A percentile compares a stretch with the other conserved stretches of the same genome.
Evolutionary conservation across 2,888 invertebrate species (phyloP).

Genomic region (Cotesia congregata): DNA sequence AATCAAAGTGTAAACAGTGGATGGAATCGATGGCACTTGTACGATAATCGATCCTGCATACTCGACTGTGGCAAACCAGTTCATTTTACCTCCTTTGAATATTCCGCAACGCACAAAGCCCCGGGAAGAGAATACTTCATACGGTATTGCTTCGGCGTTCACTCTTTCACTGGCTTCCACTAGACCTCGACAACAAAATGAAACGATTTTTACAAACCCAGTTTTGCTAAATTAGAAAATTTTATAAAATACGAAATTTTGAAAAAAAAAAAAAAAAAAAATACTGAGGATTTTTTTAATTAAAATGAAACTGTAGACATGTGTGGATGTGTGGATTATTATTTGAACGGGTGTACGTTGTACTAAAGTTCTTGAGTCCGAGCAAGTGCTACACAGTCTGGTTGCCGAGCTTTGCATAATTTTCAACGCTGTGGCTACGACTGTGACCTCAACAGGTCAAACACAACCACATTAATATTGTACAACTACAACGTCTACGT

Average conservation of each 20-base stretch:
- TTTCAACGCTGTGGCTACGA: slow-evolving; percentile 18
- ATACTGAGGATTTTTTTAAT: background rate
- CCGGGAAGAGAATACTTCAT: slow-evolving; percentile 18
- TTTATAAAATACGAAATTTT: background rate
- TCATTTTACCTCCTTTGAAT: slow-evolving; percentile 32
- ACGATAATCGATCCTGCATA: slow-evolving; percentile 30
- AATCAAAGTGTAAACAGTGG: background rate
- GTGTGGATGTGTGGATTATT: too few relatives aligned
- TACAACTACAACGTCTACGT: slow-evolving; percentile 1
- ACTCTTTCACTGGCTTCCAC: background rate
- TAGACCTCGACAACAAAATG: background rate
- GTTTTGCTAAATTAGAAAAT: too few relatives aligned
- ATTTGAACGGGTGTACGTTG: background rate
- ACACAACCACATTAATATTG: slow-evolving; percentile 26
- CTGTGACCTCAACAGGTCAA: slow-evolving; percentile 5
- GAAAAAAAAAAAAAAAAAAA: background rate
- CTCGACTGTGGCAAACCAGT: slow-evolving; percentile 30
- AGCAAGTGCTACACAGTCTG: slow-evolving; percentile 1
- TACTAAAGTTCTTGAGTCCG: background rate
- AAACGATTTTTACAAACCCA: too few relatives aligned
- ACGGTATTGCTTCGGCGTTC: slow-evolving; percentile 10
- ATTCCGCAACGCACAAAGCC: slow-evolving; percentile 34
- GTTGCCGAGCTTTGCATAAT: slow-evolving; percentile 32
- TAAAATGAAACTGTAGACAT: background rate
- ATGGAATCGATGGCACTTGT: slow-evolving; percentile 30